phyloP scores from a whole-genome alignment of 2,113 vertebrate species.

The Chaenogobius annularis region DNA sequence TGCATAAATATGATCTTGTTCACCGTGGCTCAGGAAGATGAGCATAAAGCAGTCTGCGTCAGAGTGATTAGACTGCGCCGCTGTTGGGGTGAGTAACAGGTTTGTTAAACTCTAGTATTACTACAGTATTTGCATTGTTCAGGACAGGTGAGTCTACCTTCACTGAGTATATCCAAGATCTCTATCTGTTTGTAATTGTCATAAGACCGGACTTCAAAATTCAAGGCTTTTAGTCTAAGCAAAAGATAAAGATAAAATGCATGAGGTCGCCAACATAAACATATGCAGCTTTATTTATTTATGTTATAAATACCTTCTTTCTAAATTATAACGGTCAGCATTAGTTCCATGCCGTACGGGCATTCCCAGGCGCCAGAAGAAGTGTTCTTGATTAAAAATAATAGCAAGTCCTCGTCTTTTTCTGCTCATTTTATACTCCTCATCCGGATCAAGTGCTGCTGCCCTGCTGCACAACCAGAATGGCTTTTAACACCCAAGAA shows the following conservation, averaged over 20 bases:
- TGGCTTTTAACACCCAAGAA: neutral
- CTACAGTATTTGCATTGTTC: neutral
- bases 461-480: constrained; percentile 37
- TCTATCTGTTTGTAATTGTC: constrained; percentile 78
- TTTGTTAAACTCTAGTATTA: neutral
- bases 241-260: neutral
- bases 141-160: constrained; percentile 74
- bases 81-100: constrained; percentile 62
- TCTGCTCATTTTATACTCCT: constrained; percentile 88
- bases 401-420: constrained; percentile 84
- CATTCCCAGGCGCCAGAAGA: constrained; percentile 82
- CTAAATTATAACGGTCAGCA: constrained; percentile 82
- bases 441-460: constrained; percentile 73
- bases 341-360: constrained; percentile 78
- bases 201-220: constrained; percentile 85
- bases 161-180: constrained; percentile 69
- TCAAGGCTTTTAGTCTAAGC: constrained; percentile 78
- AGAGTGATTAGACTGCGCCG: constrained; percentile 75
- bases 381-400: constrained; percentile 94
- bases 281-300: neutral
- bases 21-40: constrained; percentile 90
- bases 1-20: constrained; percentile 84
- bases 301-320: constrained; percentile 71
- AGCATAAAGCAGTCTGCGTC: constrained; percentile 91
- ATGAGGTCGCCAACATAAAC: neutral